These are phyloP conservation scores for Gryllus bimaculatus DNA, from an alignment of 1,140 invertebrate genomes.

Conservation along the genomic window DNA sequence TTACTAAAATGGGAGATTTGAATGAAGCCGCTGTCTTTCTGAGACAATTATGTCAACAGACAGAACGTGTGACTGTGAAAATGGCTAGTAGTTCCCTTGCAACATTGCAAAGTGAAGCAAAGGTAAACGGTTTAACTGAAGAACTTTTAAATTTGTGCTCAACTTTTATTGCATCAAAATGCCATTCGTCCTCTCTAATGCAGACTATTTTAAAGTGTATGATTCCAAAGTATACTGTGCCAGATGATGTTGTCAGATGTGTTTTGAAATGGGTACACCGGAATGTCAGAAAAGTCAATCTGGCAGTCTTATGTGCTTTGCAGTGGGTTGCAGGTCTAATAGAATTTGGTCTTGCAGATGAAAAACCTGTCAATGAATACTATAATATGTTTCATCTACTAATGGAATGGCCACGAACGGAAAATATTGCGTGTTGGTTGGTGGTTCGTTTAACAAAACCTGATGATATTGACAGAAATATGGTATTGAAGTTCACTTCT, in stretches of 20 bases:
- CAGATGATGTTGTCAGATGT: not conserved
- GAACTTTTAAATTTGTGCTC: not conserved
- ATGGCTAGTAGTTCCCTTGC: too few species aligned
- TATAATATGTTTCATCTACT: not conserved
- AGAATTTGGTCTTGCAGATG: not conserved
- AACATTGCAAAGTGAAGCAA: not conserved
- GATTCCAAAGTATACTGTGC: not conserved
- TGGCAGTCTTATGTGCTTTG: not conserved
- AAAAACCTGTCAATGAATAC: not conserved
- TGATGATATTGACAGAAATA: not conserved
- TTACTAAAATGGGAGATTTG: too few species aligned
- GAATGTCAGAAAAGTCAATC: not conserved
- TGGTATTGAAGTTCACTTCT: not conserved
- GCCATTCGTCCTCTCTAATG: not conserved
- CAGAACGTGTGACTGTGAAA: too few species aligned
- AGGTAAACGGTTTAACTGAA: not conserved
- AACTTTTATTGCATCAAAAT: not conserved
- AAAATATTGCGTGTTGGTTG: not conserved
- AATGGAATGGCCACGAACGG: not conserved
- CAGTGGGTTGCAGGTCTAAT: not conserved
- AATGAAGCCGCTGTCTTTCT: too few species aligned
- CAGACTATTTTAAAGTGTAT: not conserved
- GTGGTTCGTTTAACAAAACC: not conserved
- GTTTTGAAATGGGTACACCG: not conserved
- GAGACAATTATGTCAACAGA: too few species aligned